Percentiles rank a stretch among this genome's conserved stretches.
Evolutionary conservation across 2,888 invertebrate genomes (phyloP).

Genomic region (Heliconius aoede): DNA sequence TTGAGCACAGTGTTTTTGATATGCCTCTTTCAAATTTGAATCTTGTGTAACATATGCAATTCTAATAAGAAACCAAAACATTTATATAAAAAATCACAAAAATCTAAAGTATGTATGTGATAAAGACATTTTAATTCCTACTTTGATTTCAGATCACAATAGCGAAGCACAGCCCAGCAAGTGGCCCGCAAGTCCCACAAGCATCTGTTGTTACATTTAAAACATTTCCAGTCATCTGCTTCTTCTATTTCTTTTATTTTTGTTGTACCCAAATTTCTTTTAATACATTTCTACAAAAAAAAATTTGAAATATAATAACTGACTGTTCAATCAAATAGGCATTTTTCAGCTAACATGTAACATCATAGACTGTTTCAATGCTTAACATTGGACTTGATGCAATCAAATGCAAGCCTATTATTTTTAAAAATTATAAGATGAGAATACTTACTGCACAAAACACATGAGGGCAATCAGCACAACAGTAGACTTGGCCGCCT

Average conservation of each 20-base stretch:
- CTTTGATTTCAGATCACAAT: conserved; percentile 85
- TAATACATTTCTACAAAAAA: conserved; percentile 86
- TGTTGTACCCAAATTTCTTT: conserved; percentile 86
- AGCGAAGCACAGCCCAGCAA: conserved; percentile 88
- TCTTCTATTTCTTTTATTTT: conserved; percentile 88
- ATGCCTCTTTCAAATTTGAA: conserved; percentile 66
- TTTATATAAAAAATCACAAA: neutral
- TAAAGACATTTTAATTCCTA: conserved; percentile 55
- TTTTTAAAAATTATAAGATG: no score
- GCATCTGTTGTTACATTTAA: conserved; percentile 87
- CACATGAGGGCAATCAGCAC: conserved; percentile 89
- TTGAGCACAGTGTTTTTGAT: conserved; percentile 64
- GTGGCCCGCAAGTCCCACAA: conserved; percentile 86
- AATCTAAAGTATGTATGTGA: neutral
- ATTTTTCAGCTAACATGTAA: neutral
- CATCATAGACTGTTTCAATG: neutral
- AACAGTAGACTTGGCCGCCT: conserved; percentile 91
- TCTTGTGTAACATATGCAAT: conserved; percentile 73
- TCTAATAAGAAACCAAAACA: conserved; percentile 58
- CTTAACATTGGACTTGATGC: no score
- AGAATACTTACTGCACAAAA: conserved; percentile 85
- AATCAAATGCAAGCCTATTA: no score
- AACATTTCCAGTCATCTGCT: conserved; percentile 92
- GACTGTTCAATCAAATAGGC: neutral
- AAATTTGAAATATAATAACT: neutral